phyloP scores from a whole-genome alignment of 2,888 invertebrate genomes.

The Melinaea menophilus region DNA sequence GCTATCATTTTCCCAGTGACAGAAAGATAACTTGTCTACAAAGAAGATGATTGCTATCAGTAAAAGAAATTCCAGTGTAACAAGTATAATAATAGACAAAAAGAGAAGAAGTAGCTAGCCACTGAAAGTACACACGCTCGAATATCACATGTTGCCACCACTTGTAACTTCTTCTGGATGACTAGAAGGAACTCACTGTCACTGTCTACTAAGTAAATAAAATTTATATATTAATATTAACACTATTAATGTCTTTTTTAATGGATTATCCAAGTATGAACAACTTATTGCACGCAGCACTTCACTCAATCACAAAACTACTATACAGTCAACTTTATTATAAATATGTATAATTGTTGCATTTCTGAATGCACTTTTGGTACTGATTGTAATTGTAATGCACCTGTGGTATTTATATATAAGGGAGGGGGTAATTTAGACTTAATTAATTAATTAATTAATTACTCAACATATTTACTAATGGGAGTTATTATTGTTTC shows the following conservation, averaged over 20 bases:
- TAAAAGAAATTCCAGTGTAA: no score
- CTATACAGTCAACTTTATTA: background rate
- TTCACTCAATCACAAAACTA: background rate
- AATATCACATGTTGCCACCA: no score
- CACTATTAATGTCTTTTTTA: no score
- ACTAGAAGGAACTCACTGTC: no score
- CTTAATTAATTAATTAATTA: conserved; percentile 13
- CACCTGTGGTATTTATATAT: conserved; percentile 10
- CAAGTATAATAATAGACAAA: no score
- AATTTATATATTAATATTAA: no score
- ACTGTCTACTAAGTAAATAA: no score
- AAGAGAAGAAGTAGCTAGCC: no score
- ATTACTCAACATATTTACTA: conserved; percentile 9
- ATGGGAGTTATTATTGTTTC: conserved; percentile 11
- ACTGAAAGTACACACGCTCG: no score
- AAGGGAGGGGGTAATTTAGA: conserved; percentile 9
- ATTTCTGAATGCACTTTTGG: background rate
- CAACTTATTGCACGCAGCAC: no score
- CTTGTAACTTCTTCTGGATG: no score
- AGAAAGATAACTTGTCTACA: conserved; percentile 34
- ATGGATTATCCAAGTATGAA: no score
- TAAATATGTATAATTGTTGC: background rate
- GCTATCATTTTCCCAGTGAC: conserved; percentile 38
- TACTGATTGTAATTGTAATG: conserved; percentile 6
- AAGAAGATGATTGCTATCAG: conserved; percentile 12